Evolutionary conservation across 2,113 vertebrate genomes (phyloP).

Genomic region (Solenodon paradoxus): DNA sequence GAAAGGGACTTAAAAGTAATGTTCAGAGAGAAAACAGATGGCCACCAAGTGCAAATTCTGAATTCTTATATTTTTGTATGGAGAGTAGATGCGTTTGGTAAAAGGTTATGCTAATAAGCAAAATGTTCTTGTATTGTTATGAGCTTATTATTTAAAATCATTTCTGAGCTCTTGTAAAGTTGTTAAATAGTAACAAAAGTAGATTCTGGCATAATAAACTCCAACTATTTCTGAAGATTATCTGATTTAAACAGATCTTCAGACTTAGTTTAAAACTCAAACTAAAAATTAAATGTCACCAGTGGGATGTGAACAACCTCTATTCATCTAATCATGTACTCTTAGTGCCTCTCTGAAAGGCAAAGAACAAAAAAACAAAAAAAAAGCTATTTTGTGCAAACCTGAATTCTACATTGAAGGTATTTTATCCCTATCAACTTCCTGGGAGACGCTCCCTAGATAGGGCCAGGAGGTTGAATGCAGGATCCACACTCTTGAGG

Average conservation of each 20-base stretch:
- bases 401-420: not conserved
- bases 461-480: slow-evolving; percentile 47
- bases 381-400: too few relatives aligned
- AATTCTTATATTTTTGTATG: slow-evolving; percentile 73
- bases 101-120: slow-evolving; percentile 80
- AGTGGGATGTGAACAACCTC: not conserved
- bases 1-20: slow-evolving; percentile 74
- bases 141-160: slow-evolving; percentile 71
- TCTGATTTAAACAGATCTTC: slow-evolving; percentile 19
- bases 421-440: slow-evolving; percentile 45
- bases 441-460: slow-evolving; percentile 10
- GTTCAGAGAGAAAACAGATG: slow-evolving; percentile 74
- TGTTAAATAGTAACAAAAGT: slow-evolving; percentile 58
- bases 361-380: too few relatives aligned
- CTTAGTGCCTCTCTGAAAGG: not conserved
- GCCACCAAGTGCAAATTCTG: slow-evolving; percentile 64
- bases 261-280: not conserved
- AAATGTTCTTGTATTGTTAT: slow-evolving; percentile 77
- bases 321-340: not conserved
- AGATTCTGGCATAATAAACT: slow-evolving; percentile 39
- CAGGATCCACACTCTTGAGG: not conserved
- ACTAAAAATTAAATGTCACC: not conserved
- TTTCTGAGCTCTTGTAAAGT: slow-evolving; percentile 67
- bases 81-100: slow-evolving; percentile 70
- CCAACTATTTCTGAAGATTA: not conserved